Base-by-base conservation (phyloP, 2,113 vertebrate genomes). In the Psilopsiagon aurifrons region DNA sequence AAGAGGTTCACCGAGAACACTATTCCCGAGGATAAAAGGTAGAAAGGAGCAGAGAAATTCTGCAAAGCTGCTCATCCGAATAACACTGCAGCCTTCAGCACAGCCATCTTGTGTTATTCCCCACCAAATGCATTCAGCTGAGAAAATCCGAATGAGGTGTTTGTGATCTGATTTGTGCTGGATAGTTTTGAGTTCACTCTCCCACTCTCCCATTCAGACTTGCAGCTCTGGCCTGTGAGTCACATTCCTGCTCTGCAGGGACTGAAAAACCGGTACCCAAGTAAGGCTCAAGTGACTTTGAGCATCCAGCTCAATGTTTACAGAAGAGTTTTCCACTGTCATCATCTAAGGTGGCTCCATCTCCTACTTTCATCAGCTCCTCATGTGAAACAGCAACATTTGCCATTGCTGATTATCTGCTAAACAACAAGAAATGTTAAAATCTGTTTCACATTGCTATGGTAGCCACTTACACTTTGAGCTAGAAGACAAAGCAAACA, bases 381-480 rank as follows among this genome's bases (percentile, higher is more conserved):
- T 43, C 33, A 19, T 1, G 3, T 41, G 39, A 75, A 92, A 52
- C 43, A 47, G n/a, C 60, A 88, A 13, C 4, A 0, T 67, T 73
- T 89, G 49, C 66, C 44, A 2, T 28, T 63, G 76, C 24, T 84
- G n/a, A 37, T 79, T 84, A 66, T 51, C 70, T 94, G 43, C 59
- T 86, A 70, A 91, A 55, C 44, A 44, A 28, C 11, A 46, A 27
- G 54, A 77, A 84, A 73, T 69, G 74, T 25, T 91, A 73, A 88
- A 84, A 73, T 84, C 49, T 80, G 52, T 18, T 66, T 83, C 66
- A 7, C n/a, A 70, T 80, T 91, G 81, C 92, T 89, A 79, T 87
- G 77, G 83, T 69, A 97, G 86, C 70, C 83, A 70, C 91, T 96
- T 83, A 83, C 25, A 80, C n/a, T 57, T 79, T 35, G 37, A 2